A percentile compares a stretch with the other conserved stretches of the same genome.
phyloP scores from a whole-genome alignment of 2,888 invertebrate genomes.

The Trimorus sp. region DNA sequence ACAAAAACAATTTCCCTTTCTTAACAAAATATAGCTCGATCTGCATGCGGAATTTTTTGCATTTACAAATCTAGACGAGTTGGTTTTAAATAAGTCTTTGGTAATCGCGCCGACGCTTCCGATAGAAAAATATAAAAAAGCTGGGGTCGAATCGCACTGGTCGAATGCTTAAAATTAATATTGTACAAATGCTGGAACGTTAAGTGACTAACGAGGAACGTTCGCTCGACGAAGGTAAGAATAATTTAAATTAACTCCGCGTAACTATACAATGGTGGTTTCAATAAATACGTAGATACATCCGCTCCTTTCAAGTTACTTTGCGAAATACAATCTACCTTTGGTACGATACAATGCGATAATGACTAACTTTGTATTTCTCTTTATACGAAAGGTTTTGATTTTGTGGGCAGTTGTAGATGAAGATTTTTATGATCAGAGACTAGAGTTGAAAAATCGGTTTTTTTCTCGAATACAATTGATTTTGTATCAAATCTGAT shows the following conservation, averaged over 20 bases:
- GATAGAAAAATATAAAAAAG: conserved; percentile 32
- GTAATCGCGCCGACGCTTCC: conserved; percentile 32
- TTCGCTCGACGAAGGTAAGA: conserved; percentile 27
- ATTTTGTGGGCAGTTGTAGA: conserved; percentile 17
- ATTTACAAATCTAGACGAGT: background rate
- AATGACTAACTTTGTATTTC: conserved; percentile 51
- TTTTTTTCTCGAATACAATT: too few relatives aligned
- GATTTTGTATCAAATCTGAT: too few relatives aligned
- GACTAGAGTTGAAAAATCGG: background rate
- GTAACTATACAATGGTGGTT: too few relatives aligned
- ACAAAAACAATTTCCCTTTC: background rate
- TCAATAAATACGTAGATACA: too few relatives aligned
- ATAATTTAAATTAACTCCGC: conserved; percentile 35
- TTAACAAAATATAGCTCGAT: background rate
- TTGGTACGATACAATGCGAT: conserved; percentile 51
- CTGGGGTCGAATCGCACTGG: conserved; percentile 10
- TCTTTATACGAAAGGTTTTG: conserved; percentile 37
- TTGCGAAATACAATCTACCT: conserved; percentile 47
- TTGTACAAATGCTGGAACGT: conserved; percentile 39
- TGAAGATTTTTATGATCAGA: too few relatives aligned
- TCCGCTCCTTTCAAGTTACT: too few relatives aligned
- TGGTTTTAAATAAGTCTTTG: conserved; percentile 33
- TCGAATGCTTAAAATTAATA: conserved; percentile 34
- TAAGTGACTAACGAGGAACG: conserved; percentile 62
- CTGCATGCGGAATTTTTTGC: background rate